These are phyloP conservation scores for Manduca sexta DNA, from an alignment of 1,140 invertebrate species.

Conservation along the genomic window DNA sequence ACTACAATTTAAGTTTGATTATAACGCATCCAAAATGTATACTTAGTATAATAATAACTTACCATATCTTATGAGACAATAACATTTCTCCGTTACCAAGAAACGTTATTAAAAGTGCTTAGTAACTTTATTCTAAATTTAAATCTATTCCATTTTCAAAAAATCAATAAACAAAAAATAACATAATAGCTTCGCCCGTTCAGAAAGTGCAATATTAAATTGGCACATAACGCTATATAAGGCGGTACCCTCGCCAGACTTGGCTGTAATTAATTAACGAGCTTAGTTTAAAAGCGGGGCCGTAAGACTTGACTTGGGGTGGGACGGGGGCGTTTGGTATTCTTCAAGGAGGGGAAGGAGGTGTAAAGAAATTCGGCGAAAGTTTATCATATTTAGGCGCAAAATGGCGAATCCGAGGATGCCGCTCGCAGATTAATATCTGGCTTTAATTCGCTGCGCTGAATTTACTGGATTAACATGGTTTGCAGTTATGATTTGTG, in stretches of 20 bases:
- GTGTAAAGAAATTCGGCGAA: conserved; percentile 67
- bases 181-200: too few relatives aligned
- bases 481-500: too few relatives aligned
- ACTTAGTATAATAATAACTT: too few relatives aligned
- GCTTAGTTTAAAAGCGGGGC: conserved; percentile 73
- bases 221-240: conserved; percentile 65
- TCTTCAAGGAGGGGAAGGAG: conserved; percentile 43
- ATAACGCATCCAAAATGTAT: too few relatives aligned
- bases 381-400: conserved; percentile 74
- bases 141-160: not conserved
- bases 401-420: conserved; percentile 72
- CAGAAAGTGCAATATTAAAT: conserved; percentile 19
- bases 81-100: too few relatives aligned
- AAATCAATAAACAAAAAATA: not conserved
- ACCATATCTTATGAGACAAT: too few relatives aligned
- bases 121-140: too few relatives aligned
- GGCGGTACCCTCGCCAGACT: conserved; percentile 60
- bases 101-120: too few relatives aligned
- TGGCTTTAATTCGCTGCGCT: conserved; percentile 65
- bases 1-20: too few relatives aligned
- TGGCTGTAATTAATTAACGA: conserved; percentile 73
- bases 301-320: conserved; percentile 61
- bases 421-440: conserved; percentile 70
- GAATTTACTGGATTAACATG: conserved; percentile 20
- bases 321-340: conserved; percentile 22